These are phyloP conservation scores for Tragelaphus scriptus DNA, from an alignment of 2,113 vertebrate species.

Conservation along the genomic window DNA sequence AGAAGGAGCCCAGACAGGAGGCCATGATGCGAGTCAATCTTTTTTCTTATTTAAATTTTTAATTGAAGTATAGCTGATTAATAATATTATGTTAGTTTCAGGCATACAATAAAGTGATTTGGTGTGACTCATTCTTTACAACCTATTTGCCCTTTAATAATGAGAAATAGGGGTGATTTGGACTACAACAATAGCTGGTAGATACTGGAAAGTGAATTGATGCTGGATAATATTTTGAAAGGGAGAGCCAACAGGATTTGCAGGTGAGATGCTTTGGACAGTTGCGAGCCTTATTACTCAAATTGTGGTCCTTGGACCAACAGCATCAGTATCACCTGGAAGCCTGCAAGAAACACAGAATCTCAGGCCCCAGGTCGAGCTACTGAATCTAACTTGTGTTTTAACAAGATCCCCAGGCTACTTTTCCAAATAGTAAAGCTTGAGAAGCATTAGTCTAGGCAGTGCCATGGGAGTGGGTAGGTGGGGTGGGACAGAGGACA, in stretches of 20 bases:
- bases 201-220: neutral
- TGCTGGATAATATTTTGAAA: neutral
- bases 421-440: neutral
- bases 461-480: too few species aligned
- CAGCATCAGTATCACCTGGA: neutral
- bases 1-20: neutral
- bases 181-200: neutral
- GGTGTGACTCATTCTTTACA: neutral
- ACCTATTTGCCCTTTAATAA: neutral
- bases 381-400: neutral
- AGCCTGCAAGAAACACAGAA: neutral
- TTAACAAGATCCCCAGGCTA: neutral
- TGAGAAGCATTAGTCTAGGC: too few species aligned
- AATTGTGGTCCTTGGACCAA: neutral
- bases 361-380: neutral
- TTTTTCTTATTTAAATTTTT: neutral
- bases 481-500: neutral
- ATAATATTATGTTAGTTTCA: neutral
- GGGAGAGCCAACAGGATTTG: neutral
- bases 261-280: neutral
- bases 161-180: neutral
- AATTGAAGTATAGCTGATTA: neutral
- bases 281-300: neutral
- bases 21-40: neutral
- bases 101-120: rapidly evolving